Evolutionary conservation across 92 coral and sea anemone species (phyloP).

Genomic region (Nematostella vectensis): DNA sequence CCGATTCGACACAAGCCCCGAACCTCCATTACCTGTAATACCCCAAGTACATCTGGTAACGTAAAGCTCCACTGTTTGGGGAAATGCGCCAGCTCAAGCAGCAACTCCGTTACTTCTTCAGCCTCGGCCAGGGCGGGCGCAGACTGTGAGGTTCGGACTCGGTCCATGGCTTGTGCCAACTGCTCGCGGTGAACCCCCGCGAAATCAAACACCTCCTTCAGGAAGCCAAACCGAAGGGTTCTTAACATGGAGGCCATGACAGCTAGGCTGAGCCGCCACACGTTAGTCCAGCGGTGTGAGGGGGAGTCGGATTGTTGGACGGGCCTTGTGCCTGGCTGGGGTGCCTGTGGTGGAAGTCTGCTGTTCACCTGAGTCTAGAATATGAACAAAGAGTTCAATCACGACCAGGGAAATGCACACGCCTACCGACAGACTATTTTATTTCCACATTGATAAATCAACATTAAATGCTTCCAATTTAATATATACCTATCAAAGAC

Average conservation of each 20-base stretch:
- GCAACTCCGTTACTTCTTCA: constrained; percentile 80
- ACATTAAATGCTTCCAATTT: too few species aligned
- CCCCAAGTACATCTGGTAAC: constrained; percentile 67
- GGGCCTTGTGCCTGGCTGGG: constrained; percentile 16
- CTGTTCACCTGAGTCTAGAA: too few species aligned
- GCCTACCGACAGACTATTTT: too few species aligned
- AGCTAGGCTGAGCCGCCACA: constrained; percentile 87
- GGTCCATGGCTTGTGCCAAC: constrained; percentile 84
- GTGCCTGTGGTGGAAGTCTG: constrained; percentile 5
- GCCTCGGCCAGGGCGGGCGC: constrained; percentile 63
- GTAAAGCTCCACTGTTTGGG: constrained; percentile 84
- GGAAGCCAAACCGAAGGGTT: constrained; percentile 80
- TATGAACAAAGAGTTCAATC: too few species aligned
- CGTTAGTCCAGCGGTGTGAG: constrained; percentile 54
- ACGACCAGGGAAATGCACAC: not conserved
- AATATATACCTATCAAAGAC: too few species aligned
- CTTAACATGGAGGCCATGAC: constrained; percentile 91
- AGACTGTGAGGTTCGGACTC: constrained; percentile 66
- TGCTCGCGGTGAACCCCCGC: constrained; percentile 91
- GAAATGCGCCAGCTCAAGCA: constrained; percentile 76
- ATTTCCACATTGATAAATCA: too few species aligned
- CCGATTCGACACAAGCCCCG: not conserved
- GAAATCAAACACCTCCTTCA: constrained; percentile 90
- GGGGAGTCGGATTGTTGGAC: constrained; percentile 14
- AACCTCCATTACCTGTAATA: constrained; percentile 37